Percentiles rank a stretch among this genome's conserved stretches.
These are phyloP conservation scores for Parnassius orleans DNA, from an alignment of 2,888 invertebrate genomes.

Conservation along the genomic window DNA sequence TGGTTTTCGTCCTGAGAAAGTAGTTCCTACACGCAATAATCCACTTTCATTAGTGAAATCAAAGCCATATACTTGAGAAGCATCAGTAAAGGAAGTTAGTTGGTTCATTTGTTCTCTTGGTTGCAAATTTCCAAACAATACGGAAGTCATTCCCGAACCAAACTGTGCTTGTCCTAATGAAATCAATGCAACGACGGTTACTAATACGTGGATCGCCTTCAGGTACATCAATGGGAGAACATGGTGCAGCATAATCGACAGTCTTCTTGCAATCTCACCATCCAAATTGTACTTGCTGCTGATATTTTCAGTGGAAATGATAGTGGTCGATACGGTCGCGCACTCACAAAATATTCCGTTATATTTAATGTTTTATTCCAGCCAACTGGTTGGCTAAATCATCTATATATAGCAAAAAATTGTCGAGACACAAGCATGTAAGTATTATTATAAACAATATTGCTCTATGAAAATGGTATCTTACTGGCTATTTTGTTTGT, in stretches of 20 bases:
- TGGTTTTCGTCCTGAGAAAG: slow-evolving; percentile 88
- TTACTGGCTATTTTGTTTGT: no score
- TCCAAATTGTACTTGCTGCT: slow-evolving; percentile 93
- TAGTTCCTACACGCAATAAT: slow-evolving; percentile 87
- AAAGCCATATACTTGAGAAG: slow-evolving; percentile 98
- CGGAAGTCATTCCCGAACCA: slow-evolving; percentile 98
- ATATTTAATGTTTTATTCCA: slow-evolving; percentile 93
- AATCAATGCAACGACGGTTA: slow-evolving; percentile 95
- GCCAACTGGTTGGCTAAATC: slow-evolving; percentile 96
- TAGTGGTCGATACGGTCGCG: slow-evolving; percentile 90
- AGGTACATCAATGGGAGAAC: slow-evolving; percentile 98
- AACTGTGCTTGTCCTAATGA: slow-evolving; percentile 96
- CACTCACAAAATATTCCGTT: slow-evolving; percentile 90
- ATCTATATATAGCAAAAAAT: no score
- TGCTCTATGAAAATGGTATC: no score
- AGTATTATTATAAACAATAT: no score
- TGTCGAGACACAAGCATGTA: no score
- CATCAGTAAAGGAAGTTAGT: slow-evolving; percentile 97
- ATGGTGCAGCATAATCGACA: slow-evolving; percentile 96
- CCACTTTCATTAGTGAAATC: slow-evolving; percentile 90
- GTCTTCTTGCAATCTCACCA: slow-evolving; percentile 94
- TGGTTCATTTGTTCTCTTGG: slow-evolving; percentile 98
- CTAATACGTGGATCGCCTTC: slow-evolving; percentile 91
- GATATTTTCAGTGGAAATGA: slow-evolving; percentile 92
- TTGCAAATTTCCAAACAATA: slow-evolving; percentile 92